phyloP scores from a whole-genome alignment of 2,797 vertebrate species.

The Enteromius viviparus region DNA sequence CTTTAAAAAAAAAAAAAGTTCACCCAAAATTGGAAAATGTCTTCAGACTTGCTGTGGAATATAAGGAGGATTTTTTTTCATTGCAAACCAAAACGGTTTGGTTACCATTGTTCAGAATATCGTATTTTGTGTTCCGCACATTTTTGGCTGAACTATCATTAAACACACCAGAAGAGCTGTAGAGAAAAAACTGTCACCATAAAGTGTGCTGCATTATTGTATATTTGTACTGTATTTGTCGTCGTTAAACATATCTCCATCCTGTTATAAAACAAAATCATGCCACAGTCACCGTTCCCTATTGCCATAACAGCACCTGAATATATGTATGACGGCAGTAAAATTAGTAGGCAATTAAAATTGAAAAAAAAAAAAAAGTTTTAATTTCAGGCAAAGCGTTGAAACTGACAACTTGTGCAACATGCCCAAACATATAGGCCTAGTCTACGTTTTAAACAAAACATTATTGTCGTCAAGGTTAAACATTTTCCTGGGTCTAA shows the following conservation, averaged over 20 bases:
- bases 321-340: background rate
- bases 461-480: background rate
- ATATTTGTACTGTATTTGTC: background rate
- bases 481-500: background rate
- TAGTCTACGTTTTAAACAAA: background rate
- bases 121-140: background rate
- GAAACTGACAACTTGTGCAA: background rate
- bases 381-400: background rate
- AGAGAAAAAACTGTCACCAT: background rate
- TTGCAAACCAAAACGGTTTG: background rate
- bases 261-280: slow-evolving; percentile 33
- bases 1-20: background rate
- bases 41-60: too few species aligned
- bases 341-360: background rate
- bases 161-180: background rate
- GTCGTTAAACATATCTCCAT: slow-evolving; percentile 11
- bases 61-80: background rate
- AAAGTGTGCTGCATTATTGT: background rate
- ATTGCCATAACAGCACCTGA: background rate
- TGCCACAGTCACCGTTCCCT: background rate
- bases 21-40: background rate
- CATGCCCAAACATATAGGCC: background rate
- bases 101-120: too few species aligned
- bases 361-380: background rate
- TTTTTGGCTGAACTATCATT: background rate